Base-by-base conservation (phyloP, 2,888 invertebrate genomes). In the Poecilus cupreus region DNA sequence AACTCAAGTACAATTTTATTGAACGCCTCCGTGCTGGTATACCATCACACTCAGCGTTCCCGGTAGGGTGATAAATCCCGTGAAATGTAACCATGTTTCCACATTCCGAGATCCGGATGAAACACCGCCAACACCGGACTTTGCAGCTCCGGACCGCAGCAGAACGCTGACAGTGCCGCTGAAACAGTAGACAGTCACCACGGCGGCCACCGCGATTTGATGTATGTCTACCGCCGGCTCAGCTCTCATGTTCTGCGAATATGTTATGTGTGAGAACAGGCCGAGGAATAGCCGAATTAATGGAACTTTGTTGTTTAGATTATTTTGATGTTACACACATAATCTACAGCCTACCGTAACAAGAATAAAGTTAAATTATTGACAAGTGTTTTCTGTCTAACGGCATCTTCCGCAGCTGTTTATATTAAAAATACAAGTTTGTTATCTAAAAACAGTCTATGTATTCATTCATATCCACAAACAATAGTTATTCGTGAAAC, bases 51-150 rank as follows among this genome's bases (percentile, higher is more conserved):
- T 20, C 54, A 13, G 26, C 13, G n/a, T 24, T 60, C 60, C 60
- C 60, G 26, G 13, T 11, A 60, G 60, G 26, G 60, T 24, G 24
- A 60, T 60, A 60, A 60, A 60, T 60, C 26, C 60, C 26, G 13
- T 11, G 26, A 3, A 54, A 54, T n/a, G 60, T 4, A 2, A n/a
- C 10, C 60, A 60, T 60, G 60, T 60, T 60, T 24, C 22, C 57
- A 57, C 57, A 57, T 57, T 24, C 24, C 24, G 10, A 43, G 24
- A 4, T 2, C 10, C 22, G 60, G 60, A 60, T 60, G 24, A 60
- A 60, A 26, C 60, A 26, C 22, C 26, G 60, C 26, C 24, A 60
- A 26, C 60, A 26, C 22, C 26, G 60, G 60, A 26, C 26, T 60
- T 57, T 24, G 4, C 20, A 8, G 18, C 4, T 5, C 51, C 6